Conservation (phyloP, 1,140 invertebrate species). For the Zaprionus kolodkinae region DNA sequence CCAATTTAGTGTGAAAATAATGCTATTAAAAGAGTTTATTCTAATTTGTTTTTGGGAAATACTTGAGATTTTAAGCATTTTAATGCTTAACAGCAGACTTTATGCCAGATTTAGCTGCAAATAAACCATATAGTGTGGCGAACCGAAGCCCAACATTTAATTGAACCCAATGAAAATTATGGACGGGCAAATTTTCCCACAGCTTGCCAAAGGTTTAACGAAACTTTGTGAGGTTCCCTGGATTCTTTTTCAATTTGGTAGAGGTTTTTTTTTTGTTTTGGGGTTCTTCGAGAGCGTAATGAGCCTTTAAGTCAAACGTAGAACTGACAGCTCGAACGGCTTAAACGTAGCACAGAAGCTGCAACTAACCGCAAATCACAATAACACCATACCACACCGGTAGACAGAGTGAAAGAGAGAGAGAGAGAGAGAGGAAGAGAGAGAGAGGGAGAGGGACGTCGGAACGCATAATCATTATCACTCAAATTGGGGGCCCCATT, state of each 20-base stretch:
- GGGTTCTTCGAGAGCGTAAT: constrained; percentile 52
- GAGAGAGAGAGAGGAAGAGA: constrained; percentile 20
- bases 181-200: constrained; percentile 74
- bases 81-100: no score
- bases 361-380: constrained; percentile 79
- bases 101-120: neutral
- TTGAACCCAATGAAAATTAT: constrained; percentile 76
- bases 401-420: constrained; percentile 13
- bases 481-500: constrained; percentile 72
- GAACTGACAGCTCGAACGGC: constrained; percentile 76
- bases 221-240: constrained; percentile 50
- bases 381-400: constrained; percentile 57
- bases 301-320: constrained; percentile 80
- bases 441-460: constrained; percentile 50
- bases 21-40: no score
- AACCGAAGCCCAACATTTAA: constrained; percentile 55
- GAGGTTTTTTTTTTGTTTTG: constrained; percentile 3
- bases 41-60: no score
- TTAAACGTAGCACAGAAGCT: constrained; percentile 79
- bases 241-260: constrained; percentile 9
- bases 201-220: constrained; percentile 69
- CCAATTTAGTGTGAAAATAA: no score
- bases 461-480: constrained; percentile 79
- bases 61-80: no score
- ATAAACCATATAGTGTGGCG: constrained; percentile 34